Evolutionary conservation across 2,113 vertebrate genomes (phyloP), one percentile per base, ranked within the genome.

Genomic region (Tonatia bakeri): DNA sequence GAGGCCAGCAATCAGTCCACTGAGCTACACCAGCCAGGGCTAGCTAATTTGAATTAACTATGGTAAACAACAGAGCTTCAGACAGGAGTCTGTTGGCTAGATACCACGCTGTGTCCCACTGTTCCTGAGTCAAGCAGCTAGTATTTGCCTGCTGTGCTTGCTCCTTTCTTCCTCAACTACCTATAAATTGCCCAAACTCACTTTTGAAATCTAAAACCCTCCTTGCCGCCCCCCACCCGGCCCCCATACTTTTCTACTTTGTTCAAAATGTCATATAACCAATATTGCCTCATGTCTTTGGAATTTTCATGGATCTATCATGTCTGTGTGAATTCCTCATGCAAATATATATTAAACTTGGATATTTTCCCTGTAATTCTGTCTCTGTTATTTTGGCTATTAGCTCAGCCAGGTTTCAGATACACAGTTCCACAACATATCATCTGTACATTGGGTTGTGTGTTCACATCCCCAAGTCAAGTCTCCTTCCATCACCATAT

Each of bases 211-310:
- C 4, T 70, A 11, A 70, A 24, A 38, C 36, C 10, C 20, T 61
- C 24, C 59, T 24, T 1, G 26, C 24, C 3, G 1, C 56, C 2
- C 2, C 22, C 67, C 33, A 16, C 17, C 19, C 10, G n/a, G n/a
- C n/a, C 4, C 7, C 54, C 54, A 22, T 24, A 56, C 54, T 56
- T 56, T 70, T 40, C 69, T n/a, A 15, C 33, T 40, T 40, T 40
- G 69, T 70, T 20, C 11, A 70, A 70, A 22, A 40, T 38, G 20
- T 24, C 69, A 70, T 40, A 24, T 40, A 70, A 38, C 10, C 69
- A 70, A 40, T 13, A 13, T 38, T 70, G 20, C 16, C 69, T 70
- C 69, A 24, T 69, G 33, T 69, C 36, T 40, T 70, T 24, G 20
- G 69, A 70, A 38, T 40, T 70, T 70, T 70, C 20, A 24, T 70